Base-by-base conservation (phyloP, 2,113 vertebrate species). In the Sakesphorus luctuosus region DNA sequence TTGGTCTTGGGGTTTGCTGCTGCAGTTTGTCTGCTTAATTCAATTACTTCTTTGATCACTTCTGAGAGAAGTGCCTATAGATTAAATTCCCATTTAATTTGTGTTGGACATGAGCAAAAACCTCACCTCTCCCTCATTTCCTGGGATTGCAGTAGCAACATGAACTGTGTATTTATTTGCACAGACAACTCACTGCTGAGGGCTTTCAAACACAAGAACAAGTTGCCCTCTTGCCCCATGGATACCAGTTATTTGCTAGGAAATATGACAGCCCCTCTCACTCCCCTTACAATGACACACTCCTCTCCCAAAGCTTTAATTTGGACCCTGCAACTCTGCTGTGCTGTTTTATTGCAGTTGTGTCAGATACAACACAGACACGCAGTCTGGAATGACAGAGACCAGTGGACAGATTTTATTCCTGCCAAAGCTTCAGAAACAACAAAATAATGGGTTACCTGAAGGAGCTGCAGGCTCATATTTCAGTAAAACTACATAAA, bases 11-110 rank as follows among this genome's bases (percentile, higher is more conserved):
- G 25, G 8, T 8, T 17, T 73, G 47, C 77, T 3, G 1, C 50
- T 89, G 63, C 55, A 63, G 8, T 76, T 85, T 74, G 10, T 75
- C 93, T 94, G 56, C 40, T 89, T 83, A 87, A 92, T 96, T 95
- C 33, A 84, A 47, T 94, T 93, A 92, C 49, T 73, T 23, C 36
- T 90, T 90, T 82, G 66, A 90, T 92, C 53, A 62, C 25, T 89
- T 86, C 62, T 80, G 52, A 90, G 67, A 87, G 62, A 77, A 78
- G 29, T 52, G 81, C 17, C 17, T 81, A 35, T 33, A 66, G 58
- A 75, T 93, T 91, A 83, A 86, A 82, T 83, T 93, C 55, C 46
- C 49, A 50, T 83, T 93, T 56, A 49, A 5, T 86, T 87, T 84
- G 21, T 73, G 56, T 52, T 74, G 55, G 24, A 63, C 35, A 15